phyloP scores from a whole-genome alignment of 2,888 invertebrate species.

The Lycocerus yunnanus region DNA sequence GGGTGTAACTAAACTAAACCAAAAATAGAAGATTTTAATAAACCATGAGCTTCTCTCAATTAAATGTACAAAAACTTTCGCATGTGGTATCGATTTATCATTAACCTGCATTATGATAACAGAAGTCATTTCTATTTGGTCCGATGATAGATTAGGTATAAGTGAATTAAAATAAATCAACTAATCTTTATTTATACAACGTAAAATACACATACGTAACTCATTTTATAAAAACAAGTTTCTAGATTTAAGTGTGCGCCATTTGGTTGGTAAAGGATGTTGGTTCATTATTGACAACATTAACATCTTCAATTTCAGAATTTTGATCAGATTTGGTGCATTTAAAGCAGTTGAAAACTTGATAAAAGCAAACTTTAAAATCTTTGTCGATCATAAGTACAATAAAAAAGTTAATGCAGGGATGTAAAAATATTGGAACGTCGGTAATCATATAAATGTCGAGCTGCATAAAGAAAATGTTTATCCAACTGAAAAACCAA shows the following conservation, averaged over 20 bases:
- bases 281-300: not conserved
- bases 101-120: not conserved
- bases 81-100: not conserved
- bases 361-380: slow-evolving; percentile 13
- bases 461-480: slow-evolving; percentile 2
- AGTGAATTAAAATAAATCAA: not conserved
- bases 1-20: not conserved
- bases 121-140: not conserved
- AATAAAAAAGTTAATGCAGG: slow-evolving; percentile 10
- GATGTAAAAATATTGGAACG: slow-evolving; percentile 15
- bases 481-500: slow-evolving; percentile 19
- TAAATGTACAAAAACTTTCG: not conserved
- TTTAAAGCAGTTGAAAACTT: slow-evolving; percentile 5
- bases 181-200: not conserved
- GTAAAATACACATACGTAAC: not conserved
- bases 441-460: slow-evolving; percentile 13
- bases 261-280: not conserved
- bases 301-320: not conserved
- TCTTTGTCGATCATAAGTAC: slow-evolving; percentile 9
- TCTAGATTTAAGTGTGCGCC: not conserved
- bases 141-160: not conserved
- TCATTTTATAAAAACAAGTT: not conserved
- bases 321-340: not conserved
- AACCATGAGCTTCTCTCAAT: not conserved
- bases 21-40: not conserved